These are phyloP conservation scores for Epirrita christyi DNA, from an alignment of 2,888 invertebrate species.

Conservation along the genomic window DNA sequence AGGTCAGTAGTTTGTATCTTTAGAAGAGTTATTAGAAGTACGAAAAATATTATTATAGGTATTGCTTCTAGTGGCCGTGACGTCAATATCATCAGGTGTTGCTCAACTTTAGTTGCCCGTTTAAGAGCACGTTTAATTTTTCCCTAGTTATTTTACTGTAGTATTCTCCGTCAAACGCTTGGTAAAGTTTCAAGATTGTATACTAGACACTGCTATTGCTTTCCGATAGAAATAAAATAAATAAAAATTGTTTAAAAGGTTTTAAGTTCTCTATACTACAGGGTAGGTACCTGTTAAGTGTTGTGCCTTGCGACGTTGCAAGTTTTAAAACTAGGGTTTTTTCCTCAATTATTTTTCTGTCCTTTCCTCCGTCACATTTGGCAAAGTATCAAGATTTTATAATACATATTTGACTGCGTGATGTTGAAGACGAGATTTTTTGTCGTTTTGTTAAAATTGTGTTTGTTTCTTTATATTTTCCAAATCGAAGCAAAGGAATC, in stretches of 20 bases:
- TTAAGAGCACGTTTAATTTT: slow-evolving; percentile 1
- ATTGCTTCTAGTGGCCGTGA: background rate
- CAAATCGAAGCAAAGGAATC: no score
- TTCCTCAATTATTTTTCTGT: background rate
- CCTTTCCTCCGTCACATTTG: background rate
- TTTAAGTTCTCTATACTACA: background rate
- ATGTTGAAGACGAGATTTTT: no score
- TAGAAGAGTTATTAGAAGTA: no score
- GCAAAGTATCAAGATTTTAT: background rate
- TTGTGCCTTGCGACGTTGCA: no score
- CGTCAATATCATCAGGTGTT: background rate
- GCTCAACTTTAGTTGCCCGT: slow-evolving; percentile 4
- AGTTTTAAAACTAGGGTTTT: background rate
- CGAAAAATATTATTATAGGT: no score
- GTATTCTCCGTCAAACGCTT: slow-evolving; percentile 15
- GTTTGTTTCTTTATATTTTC: no score
- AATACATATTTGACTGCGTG: no score
- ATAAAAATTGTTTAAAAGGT: background rate
- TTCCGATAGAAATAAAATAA: slow-evolving; percentile 5
- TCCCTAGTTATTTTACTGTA: slow-evolving; percentile 23
- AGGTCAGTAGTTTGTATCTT: no score
- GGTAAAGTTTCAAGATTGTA: slow-evolving; percentile 23
- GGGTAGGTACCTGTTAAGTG: background rate
- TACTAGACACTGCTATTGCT: slow-evolving; percentile 13
- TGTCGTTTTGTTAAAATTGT: no score